Evolutionary conservation across 2,113 vertebrate species (phyloP), one percentile per base, ranked within the genome.

Genomic region (Nannospalax galili): DNA sequence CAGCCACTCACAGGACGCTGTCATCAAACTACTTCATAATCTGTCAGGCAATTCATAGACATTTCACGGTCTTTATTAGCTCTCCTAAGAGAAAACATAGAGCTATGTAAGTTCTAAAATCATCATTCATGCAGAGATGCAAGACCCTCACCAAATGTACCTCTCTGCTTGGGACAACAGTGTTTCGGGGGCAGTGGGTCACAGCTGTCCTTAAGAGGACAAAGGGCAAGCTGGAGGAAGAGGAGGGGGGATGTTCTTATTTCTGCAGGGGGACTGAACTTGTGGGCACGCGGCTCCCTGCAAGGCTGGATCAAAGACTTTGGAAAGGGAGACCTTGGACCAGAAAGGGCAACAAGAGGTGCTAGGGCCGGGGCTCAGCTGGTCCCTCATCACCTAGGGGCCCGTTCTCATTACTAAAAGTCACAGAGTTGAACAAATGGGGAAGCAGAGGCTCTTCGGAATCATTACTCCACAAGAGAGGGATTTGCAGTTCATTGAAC

Each of bases 401-500:
- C 48, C 28, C 2, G 1, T 37, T 85, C 65, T 91, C 58, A 48
- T 37, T 64, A 82, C 60, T 64, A 22, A 86, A 91, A 90, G 86
- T 90, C 72, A 90, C n/a, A 11, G 45, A 91, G 87, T 69, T 84
- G 79, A 92, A 67, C 93, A 92, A 81, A 92, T 30, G 60, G 62
- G 75, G 56, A 94, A 70, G 32, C 32, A 60, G 84, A 94, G 74
- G 32, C 40, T 86, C 60, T 88, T 86, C 67, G 48, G 78, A 96
- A 89, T 92, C 90, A 42, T 70, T 60, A 74, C 60, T 69, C 40
- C 70, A 82, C 26, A 93, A 84, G 84, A 81, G 73, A 79, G 65
- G 95, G 58, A 90, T 81, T 5, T 96, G 86, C 84, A 37, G 9
- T 95, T 92, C 88, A 40, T 3, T 40, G 90, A 97, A 88, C 93